A percentile compares a stretch with the other conserved stretches of the same genome.
Evolutionary conservation across 2,888 invertebrate genomes (phyloP).

Genomic region (Brachylomia viminalis): DNA sequence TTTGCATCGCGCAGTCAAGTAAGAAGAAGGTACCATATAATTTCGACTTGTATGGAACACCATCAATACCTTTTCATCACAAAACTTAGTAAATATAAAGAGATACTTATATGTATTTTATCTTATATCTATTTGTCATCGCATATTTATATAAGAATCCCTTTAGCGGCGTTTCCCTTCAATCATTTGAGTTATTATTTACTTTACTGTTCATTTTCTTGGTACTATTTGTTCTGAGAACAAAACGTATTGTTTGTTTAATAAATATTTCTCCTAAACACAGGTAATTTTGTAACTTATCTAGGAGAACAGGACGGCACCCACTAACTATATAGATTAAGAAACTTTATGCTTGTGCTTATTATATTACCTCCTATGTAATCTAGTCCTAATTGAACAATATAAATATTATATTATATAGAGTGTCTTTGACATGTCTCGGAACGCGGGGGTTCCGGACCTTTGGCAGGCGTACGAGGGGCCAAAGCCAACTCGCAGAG

Average conservation of each 20-base stretch:
- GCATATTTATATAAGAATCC: constrained; percentile 43
- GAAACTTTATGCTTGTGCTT: too few relatives aligned
- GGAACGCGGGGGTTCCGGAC: too few relatives aligned
- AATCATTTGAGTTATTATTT: constrained; percentile 25
- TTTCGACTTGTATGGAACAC: neutral
- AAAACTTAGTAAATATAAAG: neutral
- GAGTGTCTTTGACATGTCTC: too few relatives aligned
- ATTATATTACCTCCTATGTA: too few relatives aligned
- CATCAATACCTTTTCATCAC: neutral
- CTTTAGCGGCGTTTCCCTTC: constrained; percentile 2
- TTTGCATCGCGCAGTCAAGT: too few relatives aligned
- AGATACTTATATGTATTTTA: neutral
- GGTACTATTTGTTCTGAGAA: constrained; percentile 7
- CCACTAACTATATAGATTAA: too few relatives aligned
- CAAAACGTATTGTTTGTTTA: constrained; percentile 20
- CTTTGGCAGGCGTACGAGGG: too few relatives aligned
- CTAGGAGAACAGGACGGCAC: too few relatives aligned
- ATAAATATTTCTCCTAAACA: neutral
- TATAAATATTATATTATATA: too few relatives aligned
- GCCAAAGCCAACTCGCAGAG: too few relatives aligned
- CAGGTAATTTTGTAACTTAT: too few relatives aligned
- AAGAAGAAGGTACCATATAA: neutral
- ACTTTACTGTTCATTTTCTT: constrained; percentile 11
- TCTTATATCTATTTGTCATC: neutral
- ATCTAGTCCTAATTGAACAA: too few relatives aligned